Conservation (phyloP, 2,113 vertebrate genomes). For the Bucco capensis region DNA sequence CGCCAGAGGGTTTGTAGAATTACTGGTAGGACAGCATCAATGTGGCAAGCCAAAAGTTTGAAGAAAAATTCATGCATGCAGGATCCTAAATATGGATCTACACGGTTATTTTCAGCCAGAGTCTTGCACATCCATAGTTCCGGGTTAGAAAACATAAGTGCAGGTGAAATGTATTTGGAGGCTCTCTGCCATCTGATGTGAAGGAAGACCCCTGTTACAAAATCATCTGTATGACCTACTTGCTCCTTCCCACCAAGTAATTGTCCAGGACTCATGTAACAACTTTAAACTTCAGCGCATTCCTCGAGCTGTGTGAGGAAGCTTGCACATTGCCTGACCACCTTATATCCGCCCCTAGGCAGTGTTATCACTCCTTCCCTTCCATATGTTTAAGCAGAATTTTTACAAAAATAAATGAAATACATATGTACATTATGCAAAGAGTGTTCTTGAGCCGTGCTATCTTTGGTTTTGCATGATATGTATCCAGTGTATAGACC, state of each 20-base stretch:
- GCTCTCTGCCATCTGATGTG: neutral
- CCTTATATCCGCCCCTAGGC: conserved; percentile 67
- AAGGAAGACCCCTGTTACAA: conserved; percentile 37
- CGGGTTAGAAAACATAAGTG: conserved; percentile 55
- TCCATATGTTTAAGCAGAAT: conserved; percentile 71
- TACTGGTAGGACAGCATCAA: conserved; percentile 29
- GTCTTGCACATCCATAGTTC: conserved; percentile 59
- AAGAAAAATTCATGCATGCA: conserved; percentile 52
- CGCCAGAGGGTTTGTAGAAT: conserved; percentile 54
- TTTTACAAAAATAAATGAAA: conserved; percentile 73
- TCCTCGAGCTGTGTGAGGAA: conserved; percentile 65
- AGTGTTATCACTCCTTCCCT: conserved; percentile 71
- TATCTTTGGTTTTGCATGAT: conserved; percentile 71
- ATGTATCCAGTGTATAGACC: conserved; percentile 68
- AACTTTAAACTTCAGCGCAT: conserved; percentile 62
- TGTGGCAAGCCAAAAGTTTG: conserved; percentile 62
- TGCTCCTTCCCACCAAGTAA: conserved; percentile 30
- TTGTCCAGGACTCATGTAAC: conserved; percentile 62
- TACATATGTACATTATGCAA: conserved; percentile 74
- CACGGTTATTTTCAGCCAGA: conserved; percentile 56
- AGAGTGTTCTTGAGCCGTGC: conserved; percentile 70
- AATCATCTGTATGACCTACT: conserved; percentile 64
- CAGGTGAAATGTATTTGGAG: conserved; percentile 49
- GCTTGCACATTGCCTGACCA: conserved; percentile 70
- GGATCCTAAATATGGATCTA: conserved; percentile 63